phyloP scores from a whole-genome alignment of 2,888 invertebrate species.

The Tachystola acroxantha region DNA sequence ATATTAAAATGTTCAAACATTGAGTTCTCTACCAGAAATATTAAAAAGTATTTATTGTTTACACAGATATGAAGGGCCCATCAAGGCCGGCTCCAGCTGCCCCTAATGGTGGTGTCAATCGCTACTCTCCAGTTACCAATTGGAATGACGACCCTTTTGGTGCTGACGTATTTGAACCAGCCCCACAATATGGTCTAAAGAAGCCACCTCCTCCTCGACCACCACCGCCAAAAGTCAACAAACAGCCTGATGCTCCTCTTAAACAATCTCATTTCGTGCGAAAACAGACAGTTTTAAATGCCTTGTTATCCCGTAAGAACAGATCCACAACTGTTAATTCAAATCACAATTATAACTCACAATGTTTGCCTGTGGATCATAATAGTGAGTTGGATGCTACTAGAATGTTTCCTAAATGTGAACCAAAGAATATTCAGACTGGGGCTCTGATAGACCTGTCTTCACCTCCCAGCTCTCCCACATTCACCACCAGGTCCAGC shows the following conservation, averaged over 20 bases:
- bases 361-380: conserved; percentile 32
- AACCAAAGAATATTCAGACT: conserved; percentile 62
- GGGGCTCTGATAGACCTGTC: conserved; percentile 83
- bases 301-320: conserved; percentile 57
- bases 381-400: conserved; percentile 49
- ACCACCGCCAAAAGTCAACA: conserved; percentile 80
- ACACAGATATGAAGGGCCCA: conserved; percentile 79
- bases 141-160: conserved; percentile 74
- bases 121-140: conserved; percentile 76
- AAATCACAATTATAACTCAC: conserved; percentile 29
- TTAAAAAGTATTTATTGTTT: too few relatives aligned
- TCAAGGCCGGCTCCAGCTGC: conserved; percentile 78
- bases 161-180: conserved; percentile 68
- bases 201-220: conserved; percentile 86
- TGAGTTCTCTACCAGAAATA: too few relatives aligned
- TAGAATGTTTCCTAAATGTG: conserved; percentile 68
- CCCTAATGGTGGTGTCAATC: conserved; percentile 52
- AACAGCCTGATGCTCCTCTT: conserved; percentile 55
- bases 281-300: conserved; percentile 65
- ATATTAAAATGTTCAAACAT: too few relatives aligned
- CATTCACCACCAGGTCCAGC: conserved; percentile 85
- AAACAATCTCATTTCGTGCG: conserved; percentile 76
- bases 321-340: conserved; percentile 23
- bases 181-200: conserved; percentile 68
- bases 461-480: conserved; percentile 86